These are phyloP conservation scores for Protodeltote pygarga DNA, from an alignment of 2,888 invertebrate species.

Conservation along the genomic window DNA sequence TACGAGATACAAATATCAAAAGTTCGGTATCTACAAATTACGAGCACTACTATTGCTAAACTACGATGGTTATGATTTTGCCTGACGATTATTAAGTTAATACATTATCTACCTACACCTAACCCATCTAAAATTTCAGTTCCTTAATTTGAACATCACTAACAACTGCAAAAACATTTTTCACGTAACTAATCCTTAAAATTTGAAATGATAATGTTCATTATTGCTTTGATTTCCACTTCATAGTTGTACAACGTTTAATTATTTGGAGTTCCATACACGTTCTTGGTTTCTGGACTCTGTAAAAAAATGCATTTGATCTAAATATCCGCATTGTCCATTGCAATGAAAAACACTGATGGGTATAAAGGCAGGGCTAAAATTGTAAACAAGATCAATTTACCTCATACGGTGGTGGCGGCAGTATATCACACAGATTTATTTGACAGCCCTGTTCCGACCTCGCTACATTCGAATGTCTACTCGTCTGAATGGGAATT, in stretches of 20 bases:
- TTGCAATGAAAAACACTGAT: slow-evolving; percentile 55
- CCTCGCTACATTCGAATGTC: slow-evolving; percentile 81
- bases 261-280: slow-evolving; percentile 53
- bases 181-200: slow-evolving; percentile 38
- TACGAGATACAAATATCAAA: slow-evolving; percentile 72
- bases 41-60: slow-evolving; percentile 68
- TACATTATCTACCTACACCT: slow-evolving; percentile 51
- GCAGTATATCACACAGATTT: slow-evolving; percentile 89
- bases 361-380: slow-evolving; percentile 50
- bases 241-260: slow-evolving; percentile 34
- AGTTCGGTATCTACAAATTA: slow-evolving; percentile 67
- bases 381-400: slow-evolving; percentile 73
- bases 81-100: slow-evolving; percentile 46
- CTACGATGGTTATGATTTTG: slow-evolving; percentile 54
- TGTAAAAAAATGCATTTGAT: slow-evolving; percentile 62
- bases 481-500: slow-evolving; percentile 81
- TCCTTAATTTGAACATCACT: slow-evolving; percentile 41
- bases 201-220: slow-evolving; percentile 48
- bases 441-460: slow-evolving; percentile 86
- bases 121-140: slow-evolving; percentile 40
- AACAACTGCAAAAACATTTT: slow-evolving; percentile 33
- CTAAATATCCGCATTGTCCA: slow-evolving; percentile 50
- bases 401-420: slow-evolving; percentile 88
- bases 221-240: slow-evolving; percentile 48
- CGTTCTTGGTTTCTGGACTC: slow-evolving; percentile 80